Evolutionary conservation across 2,113 vertebrate species (phyloP).

Genomic region (Romanogobio albipinnatus): DNA sequence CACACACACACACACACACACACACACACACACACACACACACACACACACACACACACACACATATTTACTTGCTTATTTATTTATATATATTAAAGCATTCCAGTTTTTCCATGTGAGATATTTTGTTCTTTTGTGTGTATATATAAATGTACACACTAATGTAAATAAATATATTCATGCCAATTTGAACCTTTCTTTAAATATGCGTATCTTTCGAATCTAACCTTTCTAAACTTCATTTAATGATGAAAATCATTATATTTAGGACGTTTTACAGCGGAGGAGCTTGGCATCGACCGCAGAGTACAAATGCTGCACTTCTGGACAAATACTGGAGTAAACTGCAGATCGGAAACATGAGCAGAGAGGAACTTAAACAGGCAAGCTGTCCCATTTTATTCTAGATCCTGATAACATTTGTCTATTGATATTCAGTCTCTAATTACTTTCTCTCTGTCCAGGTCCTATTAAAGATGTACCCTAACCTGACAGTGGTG

Average conservation of each 20-base stretch:
- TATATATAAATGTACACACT: too few species aligned
- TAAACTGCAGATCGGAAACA: conserved; percentile 87
- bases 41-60: too few species aligned
- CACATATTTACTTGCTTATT: too few species aligned
- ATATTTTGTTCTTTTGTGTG: too few species aligned
- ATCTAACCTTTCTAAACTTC: neutral
- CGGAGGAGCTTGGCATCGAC: conserved; percentile 86
- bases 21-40: too few species aligned
- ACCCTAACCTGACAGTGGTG: conserved; percentile 78
- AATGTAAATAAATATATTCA: too few species aligned
- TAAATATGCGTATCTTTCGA: too few species aligned
- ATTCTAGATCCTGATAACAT: neutral
- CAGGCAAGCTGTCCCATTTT: conserved; percentile 75
- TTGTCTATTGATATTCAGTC: neutral
- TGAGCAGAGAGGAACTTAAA: conserved; percentile 87
- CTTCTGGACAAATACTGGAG: conserved; percentile 95
- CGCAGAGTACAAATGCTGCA: conserved; percentile 84
- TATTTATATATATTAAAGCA: too few species aligned
- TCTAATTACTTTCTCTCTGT: neutral
- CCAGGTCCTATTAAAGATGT: conserved; percentile 84
- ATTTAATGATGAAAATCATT: neutral
- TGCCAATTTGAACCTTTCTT: too few species aligned
- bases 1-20: too few species aligned
- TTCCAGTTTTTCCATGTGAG: too few species aligned
- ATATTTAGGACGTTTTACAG: conserved; percentile 82